Evolutionary conservation across 1,140 invertebrate genomes (phyloP), one percentile per base, ranked within the genome.

Genomic region (Meloidogyne floridensis): DNA sequence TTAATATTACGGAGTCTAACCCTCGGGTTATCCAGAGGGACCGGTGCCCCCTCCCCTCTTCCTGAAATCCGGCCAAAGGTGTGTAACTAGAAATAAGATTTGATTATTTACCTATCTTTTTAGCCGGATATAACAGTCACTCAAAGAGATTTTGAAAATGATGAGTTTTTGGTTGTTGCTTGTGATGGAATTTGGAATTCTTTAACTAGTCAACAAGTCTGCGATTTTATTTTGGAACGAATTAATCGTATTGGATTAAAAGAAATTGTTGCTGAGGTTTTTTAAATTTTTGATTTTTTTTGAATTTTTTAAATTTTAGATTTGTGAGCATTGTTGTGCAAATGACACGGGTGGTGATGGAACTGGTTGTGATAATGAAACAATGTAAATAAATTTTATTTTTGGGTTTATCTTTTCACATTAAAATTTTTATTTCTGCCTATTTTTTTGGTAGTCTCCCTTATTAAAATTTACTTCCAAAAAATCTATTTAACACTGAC

Each of bases 101-200:
- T 32, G 32, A 32, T 32, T 32, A 32, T 32, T 32, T 32, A 32
- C 32, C 32, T 32, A 54, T 59, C 47, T 47, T 47, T 47, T 8
- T 6, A 65, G 18, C 82, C 82, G 15, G 82, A 83, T n/a, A 71
- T 83, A 9, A 75, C 71, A 5, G 18, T 74, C 15, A 72, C 59
- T 10, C 54, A 77, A 11, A 43, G 79, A 20, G 9, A 70, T 20
- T n/a, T 13, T 6, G 82, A 69, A 20, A 53, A 73, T 47, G 82
- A 83, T 43, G 65, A 72, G 0, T 77, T 83, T 59, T n/a, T 83
- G n/a, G 71, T 83, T 18, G 72, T 83, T 8, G 82, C 82, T 18
- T 83, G 82, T 72, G 82, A 83, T n/a, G 82, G 82, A 18, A 83
- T 83, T 83, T 83, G 82, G 82, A 83, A 83, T 20, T 83, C 81